Evolutionary conservation across 2,888 invertebrate genomes (phyloP).

Genomic region (Didymodactylos carnosus): DNA sequence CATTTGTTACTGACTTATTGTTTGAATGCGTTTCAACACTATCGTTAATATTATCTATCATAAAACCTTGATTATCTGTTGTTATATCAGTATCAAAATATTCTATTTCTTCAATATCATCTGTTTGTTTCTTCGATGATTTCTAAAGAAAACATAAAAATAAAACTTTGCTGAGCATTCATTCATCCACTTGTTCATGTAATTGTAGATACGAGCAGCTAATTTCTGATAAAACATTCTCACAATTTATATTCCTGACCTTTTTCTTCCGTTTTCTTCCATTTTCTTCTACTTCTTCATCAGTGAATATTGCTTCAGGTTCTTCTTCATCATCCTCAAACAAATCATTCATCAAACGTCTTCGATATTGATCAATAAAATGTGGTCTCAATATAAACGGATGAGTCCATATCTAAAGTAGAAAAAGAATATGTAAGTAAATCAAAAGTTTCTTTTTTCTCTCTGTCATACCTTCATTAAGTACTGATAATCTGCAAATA

Average conservation of each 20-base stretch:
- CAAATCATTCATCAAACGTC: conserved; percentile 17
- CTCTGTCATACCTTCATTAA: conserved; percentile 40
- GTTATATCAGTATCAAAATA: background rate
- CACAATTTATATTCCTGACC: background rate
- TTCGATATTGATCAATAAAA: conserved; percentile 21
- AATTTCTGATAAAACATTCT: too few relatives aligned
- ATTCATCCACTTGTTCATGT: too few relatives aligned
- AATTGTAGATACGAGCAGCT: too few relatives aligned
- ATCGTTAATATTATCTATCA: too few relatives aligned
- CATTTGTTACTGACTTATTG: too few relatives aligned
- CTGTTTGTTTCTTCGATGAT: too few relatives aligned
- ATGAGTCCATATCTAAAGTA: conserved; percentile 23
- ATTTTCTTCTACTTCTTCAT: background rate
- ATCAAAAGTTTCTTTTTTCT: background rate
- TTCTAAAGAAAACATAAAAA: too few relatives aligned
- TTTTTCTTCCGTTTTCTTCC: background rate
- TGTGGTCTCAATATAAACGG: conserved; percentile 39
- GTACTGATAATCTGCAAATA: conserved; percentile 44
- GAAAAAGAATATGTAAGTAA: background rate
- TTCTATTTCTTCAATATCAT: background rate
- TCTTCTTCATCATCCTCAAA: background rate
- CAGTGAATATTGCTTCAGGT: background rate
- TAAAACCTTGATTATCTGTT: too few relatives aligned
- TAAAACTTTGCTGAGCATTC: too few relatives aligned
- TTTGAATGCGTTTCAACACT: too few relatives aligned